Conservation (phyloP, 2,888 invertebrate genomes). For the Cyclophora punctaria region DNA sequence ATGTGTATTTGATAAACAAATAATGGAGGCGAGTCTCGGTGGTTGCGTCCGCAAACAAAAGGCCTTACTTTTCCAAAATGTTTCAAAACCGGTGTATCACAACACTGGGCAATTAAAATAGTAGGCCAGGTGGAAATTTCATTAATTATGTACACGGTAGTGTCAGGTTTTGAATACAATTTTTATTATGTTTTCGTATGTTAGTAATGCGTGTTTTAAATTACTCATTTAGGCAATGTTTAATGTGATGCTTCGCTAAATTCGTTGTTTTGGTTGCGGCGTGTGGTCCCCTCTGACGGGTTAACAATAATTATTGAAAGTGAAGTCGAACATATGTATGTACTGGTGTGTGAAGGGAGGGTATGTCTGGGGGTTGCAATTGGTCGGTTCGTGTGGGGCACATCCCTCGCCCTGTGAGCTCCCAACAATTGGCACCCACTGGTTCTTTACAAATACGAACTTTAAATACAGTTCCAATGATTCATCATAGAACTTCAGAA, state of each 20-base stretch:
- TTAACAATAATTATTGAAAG: constrained; percentile 65
- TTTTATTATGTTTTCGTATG: constrained; percentile 53
- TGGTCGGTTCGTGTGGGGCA: constrained; percentile 51
- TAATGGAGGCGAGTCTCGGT: constrained; percentile 52
- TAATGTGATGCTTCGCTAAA: constrained; percentile 13
- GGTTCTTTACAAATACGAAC: constrained; percentile 47
- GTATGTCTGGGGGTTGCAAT: constrained; percentile 49
- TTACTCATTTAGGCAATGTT: constrained; percentile 20
- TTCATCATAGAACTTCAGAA: no score
- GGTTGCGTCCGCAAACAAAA: constrained; percentile 62
- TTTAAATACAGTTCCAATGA: constrained; percentile 28
- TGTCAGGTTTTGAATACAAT: constrained; percentile 54
- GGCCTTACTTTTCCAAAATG: constrained; percentile 61
- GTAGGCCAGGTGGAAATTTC: constrained; percentile 71
- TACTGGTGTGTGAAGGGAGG: constrained; percentile 47
- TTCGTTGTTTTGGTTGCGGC: constrained; percentile 3
- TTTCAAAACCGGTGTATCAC: constrained; percentile 68
- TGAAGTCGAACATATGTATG: constrained; percentile 68
- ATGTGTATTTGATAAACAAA: constrained; percentile 72
- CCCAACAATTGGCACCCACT: constrained; percentile 35
- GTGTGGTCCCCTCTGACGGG: constrained; percentile 47
- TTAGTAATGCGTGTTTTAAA: constrained; percentile 41
- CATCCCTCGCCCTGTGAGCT: constrained; percentile 38
- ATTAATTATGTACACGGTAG: constrained; percentile 64
- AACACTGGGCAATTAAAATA: constrained; percentile 69